Evolutionary conservation across 2,797 vertebrate species (phyloP).

Genomic region (Cossypha heuglini): DNA sequence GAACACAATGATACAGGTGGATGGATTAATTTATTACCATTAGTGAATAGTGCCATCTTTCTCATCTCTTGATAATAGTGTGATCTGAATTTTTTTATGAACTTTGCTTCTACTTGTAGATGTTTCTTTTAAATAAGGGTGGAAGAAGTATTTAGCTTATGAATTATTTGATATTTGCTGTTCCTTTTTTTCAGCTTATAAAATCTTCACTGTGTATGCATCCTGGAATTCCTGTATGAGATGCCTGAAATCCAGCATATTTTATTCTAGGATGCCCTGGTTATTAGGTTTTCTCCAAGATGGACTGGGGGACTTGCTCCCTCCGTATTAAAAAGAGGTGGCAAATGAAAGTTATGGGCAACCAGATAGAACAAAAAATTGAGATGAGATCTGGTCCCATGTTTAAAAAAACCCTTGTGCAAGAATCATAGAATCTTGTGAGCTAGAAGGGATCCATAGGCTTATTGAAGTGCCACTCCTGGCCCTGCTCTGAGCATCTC

Average conservation of each 20-base stretch:
- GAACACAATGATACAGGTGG: background rate
- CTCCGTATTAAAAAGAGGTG: background rate
- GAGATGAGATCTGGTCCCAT: background rate
- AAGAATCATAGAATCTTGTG: background rate
- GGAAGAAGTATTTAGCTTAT: background rate
- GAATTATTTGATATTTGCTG: background rate
- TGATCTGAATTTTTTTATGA: background rate
- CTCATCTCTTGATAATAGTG: background rate
- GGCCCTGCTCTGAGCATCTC: background rate
- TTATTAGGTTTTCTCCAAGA: background rate
- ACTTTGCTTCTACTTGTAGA: background rate
- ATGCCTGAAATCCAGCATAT: background rate
- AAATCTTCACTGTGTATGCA: background rate
- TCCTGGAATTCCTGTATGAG: background rate
- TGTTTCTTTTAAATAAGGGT: background rate
- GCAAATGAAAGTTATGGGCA: accelerated
- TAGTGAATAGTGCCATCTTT: background rate
- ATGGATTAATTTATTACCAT: background rate
- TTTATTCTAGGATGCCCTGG: background rate
- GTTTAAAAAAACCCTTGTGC: background rate
- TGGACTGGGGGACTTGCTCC: background rate
- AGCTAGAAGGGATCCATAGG: background rate
- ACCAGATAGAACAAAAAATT: background rate
- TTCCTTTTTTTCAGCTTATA: background rate
- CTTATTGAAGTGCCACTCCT: background rate